A percentile compares a stretch with the other conserved stretches of the same genome.
Evolutionary conservation across 2,113 vertebrate genomes (phyloP).

Genomic region (Callopanchax toddi): DNA sequence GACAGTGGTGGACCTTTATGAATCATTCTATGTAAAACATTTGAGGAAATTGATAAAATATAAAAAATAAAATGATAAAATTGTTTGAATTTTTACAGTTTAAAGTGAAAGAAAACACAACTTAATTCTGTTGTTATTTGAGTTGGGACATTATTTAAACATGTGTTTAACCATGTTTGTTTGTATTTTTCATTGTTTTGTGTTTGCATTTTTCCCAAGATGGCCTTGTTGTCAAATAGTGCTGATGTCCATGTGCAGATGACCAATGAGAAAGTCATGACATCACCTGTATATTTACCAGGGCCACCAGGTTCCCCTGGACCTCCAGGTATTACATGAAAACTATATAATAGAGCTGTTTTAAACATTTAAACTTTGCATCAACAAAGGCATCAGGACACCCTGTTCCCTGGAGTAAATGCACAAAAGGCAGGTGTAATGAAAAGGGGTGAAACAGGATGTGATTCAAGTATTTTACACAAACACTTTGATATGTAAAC

Average conservation of each 20-base stretch:
- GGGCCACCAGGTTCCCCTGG: slow-evolving; percentile 91
- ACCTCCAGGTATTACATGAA: slow-evolving; percentile 83
- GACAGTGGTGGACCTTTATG: slow-evolving; percentile 14
- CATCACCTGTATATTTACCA: slow-evolving; percentile 84
- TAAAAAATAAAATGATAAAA: slow-evolving; percentile 9
- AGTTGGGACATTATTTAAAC: background rate
- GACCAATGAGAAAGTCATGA: slow-evolving; percentile 86
- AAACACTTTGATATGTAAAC: no score
- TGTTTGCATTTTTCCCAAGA: slow-evolving; percentile 68
- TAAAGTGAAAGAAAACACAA: background rate
- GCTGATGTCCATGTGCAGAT: slow-evolving; percentile 89
- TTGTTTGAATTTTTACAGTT: background rate
- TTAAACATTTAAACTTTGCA: no score
- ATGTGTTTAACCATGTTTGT: background rate
- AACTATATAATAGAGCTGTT: background rate
- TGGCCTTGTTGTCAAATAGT: slow-evolving; percentile 88
- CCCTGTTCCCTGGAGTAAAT: no score
- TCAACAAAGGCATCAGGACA: no score
- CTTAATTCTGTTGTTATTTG: slow-evolving; percentile 1
- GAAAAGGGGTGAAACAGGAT: no score
- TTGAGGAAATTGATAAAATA: no score
- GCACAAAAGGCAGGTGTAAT: no score
- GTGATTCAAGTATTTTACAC: no score
- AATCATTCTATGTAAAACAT: slow-evolving; percentile 23
- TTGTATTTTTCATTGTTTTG: background rate